Conservation (phyloP, 2,113 vertebrate species). For the Pelusios castaneus region DNA sequence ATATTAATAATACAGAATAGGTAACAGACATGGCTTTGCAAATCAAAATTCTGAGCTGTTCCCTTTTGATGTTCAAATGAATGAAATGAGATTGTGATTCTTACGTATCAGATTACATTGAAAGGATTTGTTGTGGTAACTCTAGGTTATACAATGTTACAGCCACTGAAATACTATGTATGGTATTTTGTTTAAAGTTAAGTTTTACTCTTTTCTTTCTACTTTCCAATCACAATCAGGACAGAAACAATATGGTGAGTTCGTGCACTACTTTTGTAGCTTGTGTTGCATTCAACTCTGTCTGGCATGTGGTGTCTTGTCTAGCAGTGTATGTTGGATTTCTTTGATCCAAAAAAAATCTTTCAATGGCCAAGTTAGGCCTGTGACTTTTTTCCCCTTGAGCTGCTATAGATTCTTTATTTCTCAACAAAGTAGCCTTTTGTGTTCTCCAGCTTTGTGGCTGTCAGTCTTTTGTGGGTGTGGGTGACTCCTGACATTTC, state of each 20-base stretch:
- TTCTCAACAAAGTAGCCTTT: background rate
- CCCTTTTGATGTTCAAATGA: background rate
- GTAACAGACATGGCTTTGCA: background rate
- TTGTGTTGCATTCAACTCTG: conserved; percentile 49
- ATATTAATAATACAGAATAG: background rate
- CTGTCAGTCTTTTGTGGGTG: background rate
- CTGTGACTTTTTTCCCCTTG: background rate
- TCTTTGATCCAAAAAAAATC: conserved; percentile 7
- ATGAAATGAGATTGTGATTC: background rate
- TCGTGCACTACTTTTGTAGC: conserved; percentile 57
- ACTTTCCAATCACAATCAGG: conserved; percentile 89
- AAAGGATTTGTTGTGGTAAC: background rate
- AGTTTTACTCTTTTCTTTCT: conserved; percentile 70
- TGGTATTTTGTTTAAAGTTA: conserved; percentile 63
- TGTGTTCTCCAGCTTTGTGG: background rate
- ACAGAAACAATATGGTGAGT: conserved; percentile 99
- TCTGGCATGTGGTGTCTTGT: conserved; percentile 60
- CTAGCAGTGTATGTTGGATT: background rate
- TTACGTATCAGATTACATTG: background rate
- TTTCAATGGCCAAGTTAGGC: conserved; percentile 3
- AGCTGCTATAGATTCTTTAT: background rate
- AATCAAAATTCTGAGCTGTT: background rate
- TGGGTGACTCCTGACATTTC: background rate
- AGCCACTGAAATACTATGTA: background rate
- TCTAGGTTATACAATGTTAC: background rate